phyloP scores from a whole-genome alignment of 2,888 invertebrate species.

The Epistrophe grossulariae region DNA sequence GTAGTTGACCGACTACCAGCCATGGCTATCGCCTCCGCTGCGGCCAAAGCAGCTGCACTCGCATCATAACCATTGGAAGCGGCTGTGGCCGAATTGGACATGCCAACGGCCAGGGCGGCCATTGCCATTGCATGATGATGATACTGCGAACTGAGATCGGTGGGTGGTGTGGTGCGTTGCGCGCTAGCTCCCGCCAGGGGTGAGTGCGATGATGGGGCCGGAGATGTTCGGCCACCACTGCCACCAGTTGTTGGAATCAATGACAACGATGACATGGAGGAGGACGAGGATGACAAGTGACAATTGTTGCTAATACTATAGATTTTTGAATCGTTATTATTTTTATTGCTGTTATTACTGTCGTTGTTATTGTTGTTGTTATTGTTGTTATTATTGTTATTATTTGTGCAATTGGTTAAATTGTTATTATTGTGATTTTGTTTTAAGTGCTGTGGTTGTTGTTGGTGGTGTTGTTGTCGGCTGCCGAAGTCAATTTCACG shows the following conservation, averaged over 20 bases:
- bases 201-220: conserved; percentile 61
- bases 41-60: conserved; percentile 75
- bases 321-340: conserved; percentile 62
- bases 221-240: conserved; percentile 47
- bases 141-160: conserved; percentile 74
- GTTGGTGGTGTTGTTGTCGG: conserved; percentile 54
- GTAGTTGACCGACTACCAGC: conserved; percentile 75
- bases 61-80: conserved; percentile 77
- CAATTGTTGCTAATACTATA: conserved; percentile 71
- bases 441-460: conserved; percentile 42
- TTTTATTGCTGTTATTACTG: conserved; percentile 61
- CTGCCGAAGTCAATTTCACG: conserved; percentile 59
- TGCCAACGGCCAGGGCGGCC: conserved; percentile 71
- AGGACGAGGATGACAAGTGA: conserved; percentile 63
- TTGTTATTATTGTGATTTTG: conserved; percentile 62
- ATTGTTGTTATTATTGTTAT: conserved; percentile 59
- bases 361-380: conserved; percentile 61
- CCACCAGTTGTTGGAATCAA: conserved; percentile 56
- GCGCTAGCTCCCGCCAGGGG: conserved; percentile 64
- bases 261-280: conserved; percentile 56
- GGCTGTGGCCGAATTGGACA: conserved; percentile 72
- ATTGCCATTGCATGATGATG: conserved; percentile 76
- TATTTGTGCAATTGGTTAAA: conserved; percentile 47
- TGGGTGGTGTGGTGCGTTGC: conserved; percentile 70
- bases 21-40: conserved; percentile 79